phyloP scores from a whole-genome alignment of 1,140 invertebrate species.

The Trichomalopsis sarcophagae region DNA sequence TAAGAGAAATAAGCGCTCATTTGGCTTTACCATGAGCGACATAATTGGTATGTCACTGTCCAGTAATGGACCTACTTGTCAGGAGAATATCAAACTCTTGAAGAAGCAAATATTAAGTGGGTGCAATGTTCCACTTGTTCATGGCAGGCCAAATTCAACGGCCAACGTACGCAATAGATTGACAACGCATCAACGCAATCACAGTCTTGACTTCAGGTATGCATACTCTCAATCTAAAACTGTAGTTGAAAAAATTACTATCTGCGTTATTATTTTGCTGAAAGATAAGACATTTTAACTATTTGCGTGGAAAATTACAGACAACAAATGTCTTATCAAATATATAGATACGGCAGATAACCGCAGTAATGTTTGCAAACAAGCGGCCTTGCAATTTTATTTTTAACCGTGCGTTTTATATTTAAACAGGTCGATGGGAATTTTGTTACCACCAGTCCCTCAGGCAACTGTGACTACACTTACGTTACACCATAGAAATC shows the following conservation, averaged over 20 bases:
- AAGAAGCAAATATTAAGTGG: slow-evolving; percentile 71
- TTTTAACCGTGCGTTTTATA: slow-evolving; percentile 16
- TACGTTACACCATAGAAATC: slow-evolving; percentile 88
- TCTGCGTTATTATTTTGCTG: neutral
- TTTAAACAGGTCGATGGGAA: slow-evolving; percentile 83
- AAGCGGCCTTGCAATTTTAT: neutral
- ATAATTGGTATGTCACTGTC: slow-evolving; percentile 69
- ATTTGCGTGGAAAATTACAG: slow-evolving; percentile 6
- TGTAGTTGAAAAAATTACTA: neutral
- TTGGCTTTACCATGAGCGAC: slow-evolving; percentile 73
- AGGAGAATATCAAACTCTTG: slow-evolving; percentile 62
- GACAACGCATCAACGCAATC: slow-evolving; percentile 85
- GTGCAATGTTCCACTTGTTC: slow-evolving; percentile 77
- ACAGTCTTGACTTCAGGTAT: slow-evolving; percentile 85
- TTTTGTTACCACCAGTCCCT: slow-evolving; percentile 83
- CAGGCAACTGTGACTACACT: slow-evolving; percentile 76
- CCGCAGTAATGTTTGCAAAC: no score
- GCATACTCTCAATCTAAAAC: slow-evolving; percentile 10
- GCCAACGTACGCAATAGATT: slow-evolving; percentile 77
- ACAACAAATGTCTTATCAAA: neutral
- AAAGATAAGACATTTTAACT: neutral
- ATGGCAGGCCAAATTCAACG: slow-evolving; percentile 77
- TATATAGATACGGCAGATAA: neutral
- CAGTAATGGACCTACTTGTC: slow-evolving; percentile 44
- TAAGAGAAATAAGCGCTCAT: slow-evolving; percentile 67